These are phyloP conservation scores for Threskiornis aethiopicus DNA, from an alignment of 2,797 vertebrate genomes.

Conservation along the genomic window DNA sequence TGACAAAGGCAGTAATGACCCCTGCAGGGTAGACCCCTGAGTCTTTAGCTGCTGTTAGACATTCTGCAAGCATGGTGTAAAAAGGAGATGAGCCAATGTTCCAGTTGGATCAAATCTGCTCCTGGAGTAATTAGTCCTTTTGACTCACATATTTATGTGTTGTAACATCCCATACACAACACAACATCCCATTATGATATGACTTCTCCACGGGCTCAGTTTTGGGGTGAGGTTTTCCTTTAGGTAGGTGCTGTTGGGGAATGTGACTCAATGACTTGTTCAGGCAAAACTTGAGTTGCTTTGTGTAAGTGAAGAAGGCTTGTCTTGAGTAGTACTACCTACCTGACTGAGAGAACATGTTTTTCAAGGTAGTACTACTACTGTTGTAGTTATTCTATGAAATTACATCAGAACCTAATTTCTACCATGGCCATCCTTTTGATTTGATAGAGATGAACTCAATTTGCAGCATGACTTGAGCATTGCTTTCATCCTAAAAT, in stretches of 20 bases:
- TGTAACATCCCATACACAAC: not conserved
- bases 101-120: not conserved
- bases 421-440: not conserved
- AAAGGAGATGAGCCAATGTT: not conserved
- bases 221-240: constrained; percentile 1
- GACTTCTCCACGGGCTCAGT: not conserved
- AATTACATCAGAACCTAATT: not conserved
- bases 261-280: not conserved
- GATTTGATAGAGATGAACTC: not conserved
- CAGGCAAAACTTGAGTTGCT: not conserved
- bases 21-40: not conserved
- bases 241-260: not conserved
- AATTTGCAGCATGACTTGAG: not conserved
- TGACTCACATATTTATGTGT: not conserved
- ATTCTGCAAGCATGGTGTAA: not conserved
- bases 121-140: not conserved
- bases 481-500: not conserved
- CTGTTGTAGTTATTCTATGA: not conserved
- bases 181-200: not conserved
- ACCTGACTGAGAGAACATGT: not conserved
- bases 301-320: not conserved
- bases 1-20: not conserved
- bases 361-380: not conserved
- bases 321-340: not conserved
- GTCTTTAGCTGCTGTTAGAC: not conserved